A percentile compares a stretch with the other conserved stretches of the same genome.
phyloP scores from a whole-genome alignment of 53 echinoderm and acorn worm genomes.

The Zoroaster sp. region DNA sequence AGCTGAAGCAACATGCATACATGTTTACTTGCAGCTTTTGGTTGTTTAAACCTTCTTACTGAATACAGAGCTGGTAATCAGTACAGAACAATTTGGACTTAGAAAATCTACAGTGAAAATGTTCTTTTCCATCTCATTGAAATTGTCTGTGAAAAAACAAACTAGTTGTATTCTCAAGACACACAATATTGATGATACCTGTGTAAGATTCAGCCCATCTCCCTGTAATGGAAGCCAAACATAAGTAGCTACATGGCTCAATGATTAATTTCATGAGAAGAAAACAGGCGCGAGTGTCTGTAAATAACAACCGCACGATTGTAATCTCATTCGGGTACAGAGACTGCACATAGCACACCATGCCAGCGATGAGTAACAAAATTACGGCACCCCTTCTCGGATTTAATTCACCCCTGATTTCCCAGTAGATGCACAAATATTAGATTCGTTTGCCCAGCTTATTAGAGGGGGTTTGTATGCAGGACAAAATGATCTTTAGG shows the following conservation, averaged over 20 bases:
- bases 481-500: conserved; percentile 37
- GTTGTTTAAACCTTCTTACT: too few species aligned
- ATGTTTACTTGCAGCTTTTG: too few species aligned
- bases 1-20: too few species aligned
- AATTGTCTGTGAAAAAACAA: too few species aligned
- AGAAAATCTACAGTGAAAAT: too few species aligned
- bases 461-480: conserved; percentile 40
- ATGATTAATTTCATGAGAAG: conserved; percentile 39
- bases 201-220: not conserved
- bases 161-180: not conserved
- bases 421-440: conserved; percentile 43
- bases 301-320: conserved; percentile 53
- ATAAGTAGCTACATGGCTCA: conserved; percentile 2
- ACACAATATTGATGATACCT: not conserved
- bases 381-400: conserved; percentile 41
- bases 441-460: conserved; percentile 50
- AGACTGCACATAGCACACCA: not conserved
- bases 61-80: too few species aligned
- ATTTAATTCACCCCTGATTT: conserved; percentile 56
- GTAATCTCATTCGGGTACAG: conserved; percentile 55
- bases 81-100: too few species aligned
- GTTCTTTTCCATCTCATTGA: too few species aligned
- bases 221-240: not conserved
- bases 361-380: conserved; percentile 60
- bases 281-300: conserved; percentile 43